phyloP scores from a whole-genome alignment of 2,113 vertebrate genomes.

The Fulmarus glacialis region DNA sequence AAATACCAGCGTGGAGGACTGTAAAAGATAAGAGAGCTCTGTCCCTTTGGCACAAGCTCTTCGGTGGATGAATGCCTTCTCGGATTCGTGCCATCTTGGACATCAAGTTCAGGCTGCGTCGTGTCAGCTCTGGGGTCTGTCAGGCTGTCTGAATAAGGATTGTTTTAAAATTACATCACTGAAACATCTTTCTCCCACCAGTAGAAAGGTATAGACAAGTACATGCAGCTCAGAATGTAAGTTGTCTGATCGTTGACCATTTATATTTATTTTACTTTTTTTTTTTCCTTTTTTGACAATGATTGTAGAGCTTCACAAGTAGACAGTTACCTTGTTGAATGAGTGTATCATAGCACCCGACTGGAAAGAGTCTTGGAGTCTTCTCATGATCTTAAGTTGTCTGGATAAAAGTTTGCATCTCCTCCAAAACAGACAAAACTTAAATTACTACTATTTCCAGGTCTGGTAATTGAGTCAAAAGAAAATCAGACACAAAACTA shows the following conservation, averaged over 20 bases:
- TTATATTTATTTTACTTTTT: neutral
- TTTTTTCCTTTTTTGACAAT: neutral
- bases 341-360: neutral
- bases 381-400: neutral
- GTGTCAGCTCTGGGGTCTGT: slow-evolving; percentile 59
- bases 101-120: neutral
- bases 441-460: neutral
- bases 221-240: neutral
- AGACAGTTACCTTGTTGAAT: neutral
- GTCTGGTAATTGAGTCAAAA: neutral
- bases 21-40: slow-evolving; percentile 55
- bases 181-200: neutral
- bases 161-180: slow-evolving; percentile 39
- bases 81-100: slow-evolving; percentile 38
- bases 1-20: neutral
- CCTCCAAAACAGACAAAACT: neutral
- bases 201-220: neutral
- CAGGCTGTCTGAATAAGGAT: slow-evolving; percentile 44
- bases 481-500: neutral
- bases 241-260: neutral
- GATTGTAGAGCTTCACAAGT: neutral
- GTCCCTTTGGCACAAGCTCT: slow-evolving; percentile 23
- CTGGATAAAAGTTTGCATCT: neutral
- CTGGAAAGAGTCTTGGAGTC: neutral
- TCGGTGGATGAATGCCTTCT: neutral